A percentile compares a stretch with the other conserved stretches of the same genome.
Conservation (phyloP, 2,797 vertebrate species). For the Fringilla coelebs region DNA sequence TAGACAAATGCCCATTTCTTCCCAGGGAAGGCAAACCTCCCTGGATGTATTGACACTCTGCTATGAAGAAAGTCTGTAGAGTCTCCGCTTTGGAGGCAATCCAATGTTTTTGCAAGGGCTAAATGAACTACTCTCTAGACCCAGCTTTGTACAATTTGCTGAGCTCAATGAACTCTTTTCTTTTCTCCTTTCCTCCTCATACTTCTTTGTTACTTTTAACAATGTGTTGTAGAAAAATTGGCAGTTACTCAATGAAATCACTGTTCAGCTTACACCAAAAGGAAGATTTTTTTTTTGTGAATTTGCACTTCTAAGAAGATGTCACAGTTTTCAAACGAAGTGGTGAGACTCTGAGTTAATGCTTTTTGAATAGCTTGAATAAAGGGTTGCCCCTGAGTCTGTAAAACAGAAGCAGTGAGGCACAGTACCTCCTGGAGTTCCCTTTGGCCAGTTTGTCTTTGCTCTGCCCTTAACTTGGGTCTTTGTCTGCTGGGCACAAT, state of each 20-base stretch:
- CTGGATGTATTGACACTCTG: neutral
- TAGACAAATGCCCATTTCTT: constrained; percentile 47
- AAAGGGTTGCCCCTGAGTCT: constrained; percentile 20
- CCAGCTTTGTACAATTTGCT: constrained; percentile 66
- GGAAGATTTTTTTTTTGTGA: constrained; percentile 53
- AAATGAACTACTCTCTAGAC: constrained; percentile 55
- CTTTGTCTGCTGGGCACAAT: constrained; percentile 21
- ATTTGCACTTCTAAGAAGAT: constrained; percentile 60
- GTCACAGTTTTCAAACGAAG: constrained; percentile 46
- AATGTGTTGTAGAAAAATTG: constrained; percentile 63
- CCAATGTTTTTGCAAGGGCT: constrained; percentile 61
- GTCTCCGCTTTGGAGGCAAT: constrained; percentile 40
- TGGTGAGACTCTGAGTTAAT: constrained; percentile 53
- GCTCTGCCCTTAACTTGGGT: neutral
- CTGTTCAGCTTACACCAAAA: constrained; percentile 59
- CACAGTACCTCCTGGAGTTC: constrained; percentile 39
- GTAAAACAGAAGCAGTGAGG: constrained; percentile 48
- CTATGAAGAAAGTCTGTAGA: constrained; percentile 42
- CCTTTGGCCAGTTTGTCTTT: constrained; percentile 35
- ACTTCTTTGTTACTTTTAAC: constrained; percentile 64
- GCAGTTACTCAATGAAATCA: constrained; percentile 63
- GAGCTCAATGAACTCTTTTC: constrained; percentile 49
- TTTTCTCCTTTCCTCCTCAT: constrained; percentile 43
- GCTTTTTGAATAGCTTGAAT: constrained; percentile 53
- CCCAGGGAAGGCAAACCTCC: constrained; percentile 29